Percentiles rank a stretch among this genome's conserved stretches.
Evolutionary conservation across 2,797 vertebrate genomes (phyloP).

Genomic region (Triplophysa bombifrons): DNA sequence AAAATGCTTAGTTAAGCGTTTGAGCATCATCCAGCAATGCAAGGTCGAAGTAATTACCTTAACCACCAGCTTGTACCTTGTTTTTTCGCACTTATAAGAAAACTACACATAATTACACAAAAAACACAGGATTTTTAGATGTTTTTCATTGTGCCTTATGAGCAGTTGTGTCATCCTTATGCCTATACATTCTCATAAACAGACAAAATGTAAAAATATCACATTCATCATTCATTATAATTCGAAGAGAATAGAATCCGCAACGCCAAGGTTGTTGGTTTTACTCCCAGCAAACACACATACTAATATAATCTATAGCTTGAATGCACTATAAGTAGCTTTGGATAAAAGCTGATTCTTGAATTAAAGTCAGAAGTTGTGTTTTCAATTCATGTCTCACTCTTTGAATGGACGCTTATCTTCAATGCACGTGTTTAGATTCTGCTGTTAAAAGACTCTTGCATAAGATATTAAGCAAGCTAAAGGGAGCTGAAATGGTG

Average conservation of each 20-base stretch:
- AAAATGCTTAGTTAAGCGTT: neutral
- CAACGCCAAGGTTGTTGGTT: no score
- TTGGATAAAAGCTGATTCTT: neutral
- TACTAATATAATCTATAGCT: no score
- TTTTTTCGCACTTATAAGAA: neutral
- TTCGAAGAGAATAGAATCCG: no score
- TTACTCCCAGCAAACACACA: no score
- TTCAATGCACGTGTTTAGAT: neutral
- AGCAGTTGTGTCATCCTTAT: neutral
- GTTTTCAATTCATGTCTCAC: slow-evolving; percentile 7
- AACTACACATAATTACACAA: neutral
- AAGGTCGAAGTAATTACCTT: neutral
- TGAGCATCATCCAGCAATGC: neutral
- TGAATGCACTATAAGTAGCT: no score
- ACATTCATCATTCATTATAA: neutral
- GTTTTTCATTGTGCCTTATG: neutral
- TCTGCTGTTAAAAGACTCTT: slow-evolving; percentile 14
- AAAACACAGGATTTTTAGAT: neutral
- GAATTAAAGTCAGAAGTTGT: neutral
- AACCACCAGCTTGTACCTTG: neutral
- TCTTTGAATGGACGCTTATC: neutral
- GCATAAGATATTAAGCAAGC: slow-evolving; percentile 36
- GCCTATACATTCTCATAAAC: neutral
- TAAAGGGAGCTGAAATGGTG: slow-evolving; percentile 7
- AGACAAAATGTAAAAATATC: neutral